Evolutionary conservation across 2,797 vertebrate genomes (phyloP).

Genomic region (Sebastiscus tertius): DNA sequence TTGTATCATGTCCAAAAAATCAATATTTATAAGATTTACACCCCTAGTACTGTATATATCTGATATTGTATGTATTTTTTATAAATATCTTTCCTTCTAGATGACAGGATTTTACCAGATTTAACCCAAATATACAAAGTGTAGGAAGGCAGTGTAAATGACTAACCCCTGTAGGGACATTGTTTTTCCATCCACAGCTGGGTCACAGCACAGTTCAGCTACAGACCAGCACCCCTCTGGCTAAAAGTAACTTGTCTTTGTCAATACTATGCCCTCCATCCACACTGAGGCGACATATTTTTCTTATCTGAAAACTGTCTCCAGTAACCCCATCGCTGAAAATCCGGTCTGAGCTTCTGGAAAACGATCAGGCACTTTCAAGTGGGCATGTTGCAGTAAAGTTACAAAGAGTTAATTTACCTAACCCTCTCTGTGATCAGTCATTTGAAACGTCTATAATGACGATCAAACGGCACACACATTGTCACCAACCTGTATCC

Average conservation of each 20-base stretch:
- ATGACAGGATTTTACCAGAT: not conserved
- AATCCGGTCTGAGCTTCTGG: not conserved
- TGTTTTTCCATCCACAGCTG: constrained; percentile 17
- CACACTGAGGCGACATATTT: not conserved
- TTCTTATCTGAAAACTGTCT: not conserved
- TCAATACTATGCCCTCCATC: not conserved
- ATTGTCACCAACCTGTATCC: not conserved
- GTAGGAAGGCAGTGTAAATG: constrained; percentile 6
- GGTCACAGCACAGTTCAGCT: constrained; percentile 30
- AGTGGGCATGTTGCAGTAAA: not conserved
- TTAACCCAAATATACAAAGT: not conserved
- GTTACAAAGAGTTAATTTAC: not conserved
- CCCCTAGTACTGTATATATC: not conserved
- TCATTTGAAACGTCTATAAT: not conserved
- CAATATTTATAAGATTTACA: no score
- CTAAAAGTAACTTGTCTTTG: constrained; percentile 17
- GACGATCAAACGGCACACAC: not conserved
- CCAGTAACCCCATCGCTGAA: not conserved
- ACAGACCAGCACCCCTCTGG: constrained; percentile 25
- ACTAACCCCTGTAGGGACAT: not conserved
- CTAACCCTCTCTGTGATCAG: not conserved
- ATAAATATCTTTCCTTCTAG: not conserved
- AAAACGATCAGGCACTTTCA: no score
- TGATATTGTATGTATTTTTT: not conserved
- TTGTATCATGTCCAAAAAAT: no score